Conservation (phyloP, 2,113 vertebrate species). For the Perca flavescens region DNA sequence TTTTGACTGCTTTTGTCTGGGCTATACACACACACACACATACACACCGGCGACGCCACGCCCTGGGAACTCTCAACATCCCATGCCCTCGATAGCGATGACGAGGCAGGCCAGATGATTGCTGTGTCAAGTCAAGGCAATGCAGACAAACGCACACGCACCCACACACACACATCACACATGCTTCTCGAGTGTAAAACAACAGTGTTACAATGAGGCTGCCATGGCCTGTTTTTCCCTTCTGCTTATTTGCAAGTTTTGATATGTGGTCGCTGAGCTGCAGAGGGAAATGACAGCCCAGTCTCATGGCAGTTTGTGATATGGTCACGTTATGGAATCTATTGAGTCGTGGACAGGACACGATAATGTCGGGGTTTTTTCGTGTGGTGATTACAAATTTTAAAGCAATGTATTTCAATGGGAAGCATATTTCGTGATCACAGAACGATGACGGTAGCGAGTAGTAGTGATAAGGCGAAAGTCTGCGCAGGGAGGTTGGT, state of each 20-base stretch:
- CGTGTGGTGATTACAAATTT: too few species aligned
- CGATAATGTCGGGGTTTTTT: too few species aligned
- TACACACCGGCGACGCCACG: constrained; percentile 67
- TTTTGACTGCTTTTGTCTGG: constrained; percentile 76
- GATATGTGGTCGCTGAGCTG: constrained; percentile 2
- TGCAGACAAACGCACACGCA: constrained; percentile 68
- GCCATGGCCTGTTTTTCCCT: constrained; percentile 24
- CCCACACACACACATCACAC: constrained; percentile 4
- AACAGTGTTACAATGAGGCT: constrained; percentile 24
- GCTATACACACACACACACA: constrained; percentile 18
- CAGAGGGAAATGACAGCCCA: background rate
- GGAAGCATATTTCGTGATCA: too few species aligned
- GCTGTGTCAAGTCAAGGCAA: constrained; percentile 90
- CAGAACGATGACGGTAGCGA: too few species aligned
- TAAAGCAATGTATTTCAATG: too few species aligned
- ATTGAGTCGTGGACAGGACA: too few species aligned
- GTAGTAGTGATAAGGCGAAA: too few species aligned
- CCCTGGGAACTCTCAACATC: constrained; percentile 77
- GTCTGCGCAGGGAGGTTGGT: too few species aligned
- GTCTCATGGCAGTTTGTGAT: too few species aligned
- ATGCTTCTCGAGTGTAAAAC: constrained; percentile 36
- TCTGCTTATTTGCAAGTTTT: constrained; percentile 49
- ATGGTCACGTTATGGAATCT: too few species aligned
- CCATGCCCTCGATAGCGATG: constrained; percentile 82
- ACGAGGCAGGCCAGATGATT: constrained; percentile 91